Base-by-base conservation (phyloP, 64 coral and sea anemone species). In the Hydrozoanthus tunicans region DNA sequence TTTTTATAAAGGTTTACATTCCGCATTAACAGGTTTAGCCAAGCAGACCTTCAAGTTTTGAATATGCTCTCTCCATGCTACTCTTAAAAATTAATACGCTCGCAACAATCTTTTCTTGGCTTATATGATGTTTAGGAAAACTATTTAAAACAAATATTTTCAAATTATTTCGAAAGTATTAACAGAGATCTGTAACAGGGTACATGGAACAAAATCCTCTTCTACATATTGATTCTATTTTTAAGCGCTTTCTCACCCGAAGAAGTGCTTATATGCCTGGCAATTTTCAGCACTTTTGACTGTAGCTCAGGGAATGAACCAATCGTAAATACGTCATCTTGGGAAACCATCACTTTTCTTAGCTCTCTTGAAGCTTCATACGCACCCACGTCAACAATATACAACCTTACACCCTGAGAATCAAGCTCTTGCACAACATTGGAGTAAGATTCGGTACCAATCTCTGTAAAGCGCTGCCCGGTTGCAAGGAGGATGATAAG, bases 351-450 rank as follows among this genome's bases (percentile, higher is more conserved):
- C 53, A 79, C 77, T 58, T 79, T 79, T 79, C 20, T 56, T 20
- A 79, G 54, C 56, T 79, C 77, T 79, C 56, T 56, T 7, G 77
- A 79, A 56, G 77, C 77, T 17, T 79, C 77, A 23, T 79, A 79
- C 6, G 77, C 77, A 58, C 77, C 77, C 14, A 58, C 77, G 14
- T 25, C 77, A 58, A 79, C 77, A 56, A 79, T 56, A 58, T 59
- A 79, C 7, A 53, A 56, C n/a, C 77, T 79, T n/a, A 79, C 77
- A 59, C 77, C 77, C 6, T 58, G n/a, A 24, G 77, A 58, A 79
- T 79, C 77, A 56, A 79, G 56, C 17, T 79, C 51, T 60, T n/a
- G 54, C 14, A 24, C 6, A 14, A 56, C 55, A 2, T 53, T 13
- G 13, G 14, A n/a, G 53, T 79, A 79, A 3, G 77, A 79, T n/a